phyloP scores from a whole-genome alignment of 2,797 vertebrate genomes.

The Sternotherus odoratus region DNA sequence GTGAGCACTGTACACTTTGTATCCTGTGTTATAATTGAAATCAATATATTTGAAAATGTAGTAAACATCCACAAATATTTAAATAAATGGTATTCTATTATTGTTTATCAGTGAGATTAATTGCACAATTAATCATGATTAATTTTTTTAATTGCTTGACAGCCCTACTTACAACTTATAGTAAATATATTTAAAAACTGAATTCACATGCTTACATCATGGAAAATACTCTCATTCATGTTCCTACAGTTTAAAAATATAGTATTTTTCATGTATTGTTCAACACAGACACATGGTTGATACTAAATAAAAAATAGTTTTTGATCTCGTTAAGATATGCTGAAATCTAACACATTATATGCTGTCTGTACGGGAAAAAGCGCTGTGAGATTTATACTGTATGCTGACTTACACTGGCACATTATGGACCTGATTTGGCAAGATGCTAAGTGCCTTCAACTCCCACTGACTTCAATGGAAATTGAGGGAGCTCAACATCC shows the following conservation, averaged over 20 bases:
- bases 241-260: neutral
- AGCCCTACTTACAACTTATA: neutral
- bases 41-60: too few species aligned
- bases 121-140: too few species aligned
- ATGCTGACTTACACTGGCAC: neutral
- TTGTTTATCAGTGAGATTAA: too few species aligned
- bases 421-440: slow-evolving; percentile 8
- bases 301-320: neutral
- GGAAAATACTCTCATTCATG: neutral
- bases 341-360: neutral
- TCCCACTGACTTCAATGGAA: slow-evolving; percentile 19
- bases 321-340: neutral
- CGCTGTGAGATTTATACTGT: neutral
- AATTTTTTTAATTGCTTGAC: too few species aligned
- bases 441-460: slow-evolving; percentile 40
- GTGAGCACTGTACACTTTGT: too few species aligned
- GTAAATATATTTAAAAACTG: neutral
- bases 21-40: too few species aligned
- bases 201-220: neutral
- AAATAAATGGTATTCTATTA: too few species aligned
- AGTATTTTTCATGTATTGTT: neutral
- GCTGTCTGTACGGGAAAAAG: neutral
- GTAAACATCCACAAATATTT: too few species aligned
- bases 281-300: neutral
- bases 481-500: slow-evolving; percentile 22